These are phyloP conservation scores for Pao palembangensis DNA, from an alignment of 2,113 vertebrate genomes.

Conservation along the genomic window DNA sequence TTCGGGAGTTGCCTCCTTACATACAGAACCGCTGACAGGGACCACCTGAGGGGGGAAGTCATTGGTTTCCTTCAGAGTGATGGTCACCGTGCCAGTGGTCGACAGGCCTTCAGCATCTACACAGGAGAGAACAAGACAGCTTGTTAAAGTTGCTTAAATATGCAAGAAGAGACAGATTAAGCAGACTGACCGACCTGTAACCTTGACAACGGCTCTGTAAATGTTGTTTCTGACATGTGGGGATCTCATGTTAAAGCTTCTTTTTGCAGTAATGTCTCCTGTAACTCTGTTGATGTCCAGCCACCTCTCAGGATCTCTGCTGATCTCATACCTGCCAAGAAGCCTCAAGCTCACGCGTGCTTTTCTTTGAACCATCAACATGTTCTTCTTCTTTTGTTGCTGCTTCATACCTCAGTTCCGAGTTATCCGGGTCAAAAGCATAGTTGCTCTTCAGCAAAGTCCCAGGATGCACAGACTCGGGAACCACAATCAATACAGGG, in stretches of 20 bases:
- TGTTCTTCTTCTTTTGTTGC: background rate
- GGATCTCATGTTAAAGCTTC: conserved; percentile 77
- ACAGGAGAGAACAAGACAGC: background rate
- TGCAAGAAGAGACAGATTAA: background rate
- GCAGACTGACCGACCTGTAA: conserved; percentile 76
- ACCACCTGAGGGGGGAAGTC: conserved; percentile 83
- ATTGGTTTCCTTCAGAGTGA: conserved; percentile 88
- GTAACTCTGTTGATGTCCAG: conserved; percentile 76
- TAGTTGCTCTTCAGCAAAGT: conserved; percentile 77
- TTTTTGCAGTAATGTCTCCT: conserved; percentile 77
- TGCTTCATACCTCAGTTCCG: conserved; percentile 74
- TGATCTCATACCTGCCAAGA: conserved; percentile 79
- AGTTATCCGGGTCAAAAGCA: conserved; percentile 84
- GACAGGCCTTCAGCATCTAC: conserved; percentile 72
- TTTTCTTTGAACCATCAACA: too few species aligned
- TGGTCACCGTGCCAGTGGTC: conserved; percentile 78
- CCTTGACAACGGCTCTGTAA: conserved; percentile 83
- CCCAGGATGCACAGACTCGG: conserved; percentile 79
- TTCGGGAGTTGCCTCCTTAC: conserved; percentile 52
- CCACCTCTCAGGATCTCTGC: conserved; percentile 85
- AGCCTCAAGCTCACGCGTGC: too few species aligned
- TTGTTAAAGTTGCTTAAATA: background rate
- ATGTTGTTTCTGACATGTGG: conserved; percentile 80
- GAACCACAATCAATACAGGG: conserved; percentile 79
- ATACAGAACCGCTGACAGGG: conserved; percentile 68